phyloP scores from a whole-genome alignment of 2,797 vertebrate genomes.

The Taenioides sp. region DNA sequence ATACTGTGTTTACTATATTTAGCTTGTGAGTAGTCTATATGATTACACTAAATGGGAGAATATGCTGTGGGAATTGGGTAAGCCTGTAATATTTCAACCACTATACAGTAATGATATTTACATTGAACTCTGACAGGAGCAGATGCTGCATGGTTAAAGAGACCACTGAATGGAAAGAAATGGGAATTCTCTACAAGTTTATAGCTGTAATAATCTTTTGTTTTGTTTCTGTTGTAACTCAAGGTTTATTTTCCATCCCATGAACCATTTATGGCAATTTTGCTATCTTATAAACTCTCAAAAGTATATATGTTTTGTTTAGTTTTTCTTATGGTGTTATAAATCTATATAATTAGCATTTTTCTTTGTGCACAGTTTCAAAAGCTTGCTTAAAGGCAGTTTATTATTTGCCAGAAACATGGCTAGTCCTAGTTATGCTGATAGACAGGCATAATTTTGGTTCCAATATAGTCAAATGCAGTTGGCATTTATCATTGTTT shows the following conservation, averaged over 20 bases:
- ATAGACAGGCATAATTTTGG: constrained; percentile 2
- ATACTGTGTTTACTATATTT: neutral
- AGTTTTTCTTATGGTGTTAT: neutral
- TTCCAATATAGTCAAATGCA: constrained; percentile 18
- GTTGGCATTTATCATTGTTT: constrained; percentile 18
- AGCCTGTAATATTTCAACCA: constrained; percentile 21
- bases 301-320: neutral
- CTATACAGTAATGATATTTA: constrained; percentile 31
- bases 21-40: neutral
- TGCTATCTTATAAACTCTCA: neutral
- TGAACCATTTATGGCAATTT: too few species aligned
- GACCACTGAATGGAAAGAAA: neutral
- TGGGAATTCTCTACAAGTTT: neutral
- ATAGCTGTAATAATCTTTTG: too few species aligned
- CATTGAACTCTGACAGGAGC: constrained; percentile 18
- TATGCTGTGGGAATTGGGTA: constrained; percentile 15
- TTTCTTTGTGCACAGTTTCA: neutral
- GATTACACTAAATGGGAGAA: neutral
- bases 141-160: neutral
- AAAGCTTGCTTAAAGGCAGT: neutral
- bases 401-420: neutral
- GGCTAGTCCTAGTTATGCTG: neutral
- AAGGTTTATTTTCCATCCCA: too few species aligned
- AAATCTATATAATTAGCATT: neutral
- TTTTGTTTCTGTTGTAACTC: too few species aligned